Evolutionary conservation across 2,113 vertebrate species (phyloP).

Genomic region (Cygnus atratus): DNA sequence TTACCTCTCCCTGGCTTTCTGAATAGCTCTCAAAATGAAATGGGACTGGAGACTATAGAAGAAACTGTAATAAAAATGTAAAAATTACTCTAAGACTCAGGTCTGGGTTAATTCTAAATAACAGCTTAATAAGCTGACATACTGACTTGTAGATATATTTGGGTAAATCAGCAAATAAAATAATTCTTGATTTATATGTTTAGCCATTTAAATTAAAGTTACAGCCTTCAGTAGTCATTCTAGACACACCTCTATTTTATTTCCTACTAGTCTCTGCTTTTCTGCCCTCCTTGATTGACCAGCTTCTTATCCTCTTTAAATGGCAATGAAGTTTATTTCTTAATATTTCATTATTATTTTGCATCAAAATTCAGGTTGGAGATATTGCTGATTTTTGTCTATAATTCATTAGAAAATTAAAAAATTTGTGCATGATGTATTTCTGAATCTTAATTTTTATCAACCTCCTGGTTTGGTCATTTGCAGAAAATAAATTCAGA

Average conservation of each 20-base stretch:
- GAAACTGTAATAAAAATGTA: background rate
- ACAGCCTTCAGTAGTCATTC: background rate
- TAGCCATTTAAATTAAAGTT: background rate
- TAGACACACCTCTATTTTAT: background rate
- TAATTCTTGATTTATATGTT: background rate
- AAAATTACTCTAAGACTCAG: background rate
- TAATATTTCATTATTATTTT: background rate
- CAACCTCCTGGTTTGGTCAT: background rate
- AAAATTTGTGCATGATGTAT: background rate
- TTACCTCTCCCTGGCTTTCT: background rate
- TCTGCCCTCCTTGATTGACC: background rate
- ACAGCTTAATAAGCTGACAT: background rate
- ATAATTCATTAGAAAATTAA: background rate
- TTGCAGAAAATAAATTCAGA: background rate
- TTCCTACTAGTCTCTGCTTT: background rate
- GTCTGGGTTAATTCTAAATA: background rate
- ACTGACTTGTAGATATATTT: background rate
- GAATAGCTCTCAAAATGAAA: background rate
- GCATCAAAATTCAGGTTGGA: background rate
- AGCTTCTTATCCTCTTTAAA: background rate
- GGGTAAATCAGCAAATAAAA: background rate
- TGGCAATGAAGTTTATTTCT: background rate
- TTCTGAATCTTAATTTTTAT: constrained; percentile 2
- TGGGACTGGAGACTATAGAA: background rate
- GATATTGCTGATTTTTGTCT: background rate